Evolutionary conservation across 2,113 vertebrate genomes (phyloP), one percentile per base, ranked within the genome.

Genomic region (Engraulis encrasicolus): DNA sequence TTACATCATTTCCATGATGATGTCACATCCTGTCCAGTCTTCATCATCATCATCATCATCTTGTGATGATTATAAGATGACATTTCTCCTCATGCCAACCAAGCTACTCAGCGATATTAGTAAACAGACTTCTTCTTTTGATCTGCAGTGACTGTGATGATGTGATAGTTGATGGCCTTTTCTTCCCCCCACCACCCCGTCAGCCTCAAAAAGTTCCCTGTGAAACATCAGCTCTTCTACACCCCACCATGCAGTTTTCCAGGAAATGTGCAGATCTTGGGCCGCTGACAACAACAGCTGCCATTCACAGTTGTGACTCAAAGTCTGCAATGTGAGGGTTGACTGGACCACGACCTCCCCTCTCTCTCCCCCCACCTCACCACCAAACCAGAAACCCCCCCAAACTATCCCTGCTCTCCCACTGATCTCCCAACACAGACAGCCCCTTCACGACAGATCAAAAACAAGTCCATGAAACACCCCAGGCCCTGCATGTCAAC

Each of bases 311-410:
- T 27, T 17, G 61, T 34, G 58, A 61, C 2, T 71, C 61, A 71
- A n/a, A n/a, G 61, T 71, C 61, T 45, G 40, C 61, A 71, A 27
- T 31, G 61, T 71, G 61, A 71, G 61, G 61, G 61, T 23, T 71
- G 61, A 71, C 23, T 34, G 61, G 61, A 71, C 61, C n/a, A n/a
- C n/a, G n/a, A n/a, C n/a, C n/a, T n/a, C n/a, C n/a, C n/a, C n/a
- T n/a, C n/a, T n/a, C n/a, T n/a, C n/a, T n/a, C n/a, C n/a, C n/a
- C n/a, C n/a, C n/a, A n/a, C n/a, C n/a, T n/a, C n/a, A n/a, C n/a
- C n/a, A n/a, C n/a, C n/a, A n/a, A n/a, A 71, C 14, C 23, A 31
- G 9, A 17, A 2, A n/a, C 61, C 61, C 61, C 23, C 23, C 61
- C 58, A 19, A 2, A 23, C 54, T 23, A 18, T 19, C 18, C 18